These are phyloP conservation scores for Vireo griseus DNA, from an alignment of 2,797 vertebrate species.

Conservation along the genomic window DNA sequence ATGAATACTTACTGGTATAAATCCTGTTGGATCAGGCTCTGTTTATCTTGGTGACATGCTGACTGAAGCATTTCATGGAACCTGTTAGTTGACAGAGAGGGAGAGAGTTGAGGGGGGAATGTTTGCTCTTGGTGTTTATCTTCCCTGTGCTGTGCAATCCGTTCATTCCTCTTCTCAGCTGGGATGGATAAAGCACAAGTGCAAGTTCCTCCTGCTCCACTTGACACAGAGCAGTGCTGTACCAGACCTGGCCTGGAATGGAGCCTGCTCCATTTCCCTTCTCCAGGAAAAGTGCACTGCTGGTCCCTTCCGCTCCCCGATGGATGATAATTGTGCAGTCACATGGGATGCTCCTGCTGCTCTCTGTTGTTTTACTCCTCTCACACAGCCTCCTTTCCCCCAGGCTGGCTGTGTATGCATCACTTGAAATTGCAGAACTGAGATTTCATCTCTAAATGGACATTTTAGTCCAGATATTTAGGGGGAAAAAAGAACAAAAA, in stretches of 20 bases:
- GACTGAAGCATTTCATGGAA: neutral
- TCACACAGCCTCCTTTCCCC: neutral
- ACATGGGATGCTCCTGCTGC: neutral
- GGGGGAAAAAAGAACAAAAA: fast-evolving
- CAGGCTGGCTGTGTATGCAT: neutral
- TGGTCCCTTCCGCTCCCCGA: neutral
- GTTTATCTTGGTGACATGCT: slow-evolving; percentile 1
- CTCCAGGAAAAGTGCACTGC: neutral
- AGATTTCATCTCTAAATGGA: neutral
- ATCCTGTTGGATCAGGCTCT: neutral
- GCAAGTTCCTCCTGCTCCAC: neutral
- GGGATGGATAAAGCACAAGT: neutral
- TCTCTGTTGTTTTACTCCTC: neutral
- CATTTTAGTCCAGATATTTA: neutral
- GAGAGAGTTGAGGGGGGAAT: neutral
- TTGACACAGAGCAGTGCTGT: neutral
- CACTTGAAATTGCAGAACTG: neutral
- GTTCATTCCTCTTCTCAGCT: neutral
- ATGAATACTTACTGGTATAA: neutral
- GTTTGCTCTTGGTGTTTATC: slow-evolving; percentile 21
- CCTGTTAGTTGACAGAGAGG: neutral
- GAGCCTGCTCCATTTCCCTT: neutral
- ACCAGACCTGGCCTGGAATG: neutral
- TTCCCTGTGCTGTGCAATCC: neutral
- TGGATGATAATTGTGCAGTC: neutral